Evolutionary conservation across 2,797 vertebrate species (phyloP).

Genomic region (Amblyopsis hoosieri): DNA sequence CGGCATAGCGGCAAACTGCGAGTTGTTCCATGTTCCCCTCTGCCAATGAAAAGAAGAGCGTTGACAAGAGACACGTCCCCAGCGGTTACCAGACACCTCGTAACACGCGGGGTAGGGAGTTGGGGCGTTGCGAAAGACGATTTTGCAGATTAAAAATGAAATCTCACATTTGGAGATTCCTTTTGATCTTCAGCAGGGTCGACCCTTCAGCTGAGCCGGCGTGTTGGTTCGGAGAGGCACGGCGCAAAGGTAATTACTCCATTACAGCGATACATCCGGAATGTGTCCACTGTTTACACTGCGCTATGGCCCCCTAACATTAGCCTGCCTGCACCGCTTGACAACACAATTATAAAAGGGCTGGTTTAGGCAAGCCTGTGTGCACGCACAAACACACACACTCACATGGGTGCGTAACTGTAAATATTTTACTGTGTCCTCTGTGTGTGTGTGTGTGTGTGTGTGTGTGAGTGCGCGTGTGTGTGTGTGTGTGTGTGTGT

Average conservation of each 20-base stretch:
- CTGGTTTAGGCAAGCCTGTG: not conserved
- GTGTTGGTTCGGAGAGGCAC: constrained; percentile 21
- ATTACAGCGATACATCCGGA: constrained; percentile 45
- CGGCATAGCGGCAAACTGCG: too few relatives aligned
- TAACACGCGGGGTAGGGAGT: too few relatives aligned
- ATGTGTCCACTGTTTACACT: too few relatives aligned
- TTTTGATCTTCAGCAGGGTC: constrained; percentile 44
- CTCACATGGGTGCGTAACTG: too few relatives aligned
- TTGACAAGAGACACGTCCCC: too few relatives aligned
- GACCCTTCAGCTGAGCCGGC: constrained; percentile 13
- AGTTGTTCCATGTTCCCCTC: too few relatives aligned
- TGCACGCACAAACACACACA: too few relatives aligned
- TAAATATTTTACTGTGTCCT: too few relatives aligned
- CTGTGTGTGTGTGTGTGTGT: not conserved
- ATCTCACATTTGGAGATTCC: constrained; percentile 55
- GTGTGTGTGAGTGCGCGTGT: too few relatives aligned
- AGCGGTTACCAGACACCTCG: too few relatives aligned
- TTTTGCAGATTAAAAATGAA: constrained; percentile 49
- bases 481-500: too few relatives aligned
- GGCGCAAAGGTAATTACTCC: constrained; percentile 27
- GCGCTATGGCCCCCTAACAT: constrained; percentile 39
- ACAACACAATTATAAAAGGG: constrained; percentile 1
- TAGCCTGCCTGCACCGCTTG: constrained; percentile 43
- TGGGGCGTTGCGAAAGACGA: constrained; percentile 12
- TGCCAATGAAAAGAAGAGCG: too few relatives aligned